Base-by-base conservation (phyloP, 2,797 vertebrate species). In the Hippocampus kuda region DNA sequence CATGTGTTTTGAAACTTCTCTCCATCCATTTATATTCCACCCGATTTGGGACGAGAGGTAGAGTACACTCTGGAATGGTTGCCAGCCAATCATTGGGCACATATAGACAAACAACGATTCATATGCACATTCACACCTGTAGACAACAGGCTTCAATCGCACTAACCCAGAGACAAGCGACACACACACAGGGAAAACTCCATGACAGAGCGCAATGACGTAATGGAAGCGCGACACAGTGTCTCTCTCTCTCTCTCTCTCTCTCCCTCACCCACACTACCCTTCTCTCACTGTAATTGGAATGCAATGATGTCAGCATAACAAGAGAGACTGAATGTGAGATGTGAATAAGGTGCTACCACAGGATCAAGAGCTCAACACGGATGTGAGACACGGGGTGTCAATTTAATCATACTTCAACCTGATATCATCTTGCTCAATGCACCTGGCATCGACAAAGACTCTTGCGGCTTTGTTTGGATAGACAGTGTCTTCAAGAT, bases 401-500 rank as follows among this genome's bases (percentile, higher is more conserved):
- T 91, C 89, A 89, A 85, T 90, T 90, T 90, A 90, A 90, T 90
- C 88, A 88, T 87, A 85, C 83, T 84, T 87, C 80, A 88, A 85
- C 83, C 86, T 77, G 86, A 87, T 91, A 89, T 91, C 88, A 80
- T 77, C 81, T 91, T 91, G 74, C 86, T 79, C 64, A 74, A 85
- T 82, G 85, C 88, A 83, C 90, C 85, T 74, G 75, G 78, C 85
- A 87, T 85, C 86, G 86, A 90, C 89, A 89, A 87, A 84, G 81
- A 88, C 84, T 85, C 82, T 85, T 72, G 69, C 75, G 54, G 75
- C 86, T 83, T 74, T 77, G 74, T 46, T 77, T 75, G 81, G 83
- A 76, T 74, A 27, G 74, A 30, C 48, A 34, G 75, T 72, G 41
- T 24, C n/a, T 34, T 73, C 8, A 34, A 72, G 81, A 73, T 44